Evolutionary conservation across 2,797 vertebrate genomes (phyloP).

Genomic region (Sebastes kiyomatsui): DNA sequence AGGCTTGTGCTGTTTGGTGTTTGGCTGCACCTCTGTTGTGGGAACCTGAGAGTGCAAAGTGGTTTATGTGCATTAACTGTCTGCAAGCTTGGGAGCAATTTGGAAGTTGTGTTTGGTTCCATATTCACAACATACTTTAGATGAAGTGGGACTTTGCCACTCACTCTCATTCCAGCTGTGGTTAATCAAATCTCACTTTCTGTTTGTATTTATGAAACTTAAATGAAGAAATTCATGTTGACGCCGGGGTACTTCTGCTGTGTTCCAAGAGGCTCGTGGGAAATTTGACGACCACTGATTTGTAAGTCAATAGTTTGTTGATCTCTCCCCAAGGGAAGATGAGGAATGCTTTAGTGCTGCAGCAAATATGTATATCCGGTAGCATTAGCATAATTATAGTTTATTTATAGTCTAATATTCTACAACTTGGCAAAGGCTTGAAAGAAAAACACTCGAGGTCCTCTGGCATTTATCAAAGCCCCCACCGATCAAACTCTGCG

Average conservation of each 20-base stretch:
- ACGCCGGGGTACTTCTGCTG: conserved; percentile 11
- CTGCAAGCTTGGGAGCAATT: not conserved
- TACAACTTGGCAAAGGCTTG: conserved; percentile 56
- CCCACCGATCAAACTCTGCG: conserved; percentile 43
- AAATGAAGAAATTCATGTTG: conserved; percentile 38
- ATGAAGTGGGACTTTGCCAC: not conserved
- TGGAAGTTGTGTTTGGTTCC: conserved; percentile 2
- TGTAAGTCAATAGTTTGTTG: conserved; percentile 68
- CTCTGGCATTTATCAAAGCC: conserved; percentile 68
- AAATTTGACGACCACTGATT: conserved; percentile 57
- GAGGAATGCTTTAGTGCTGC: conserved; percentile 46
- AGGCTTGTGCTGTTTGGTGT: conserved; percentile 23
- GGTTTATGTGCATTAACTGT: conserved; percentile 10
- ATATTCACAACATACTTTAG: not conserved
- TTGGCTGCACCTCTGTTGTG: conserved; percentile 35
- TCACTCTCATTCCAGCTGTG: not conserved
- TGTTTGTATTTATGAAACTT: conserved; percentile 21
- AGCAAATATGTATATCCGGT: conserved; percentile 57
- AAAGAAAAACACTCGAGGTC: conserved; percentile 59
- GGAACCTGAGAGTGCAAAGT: conserved; percentile 23
- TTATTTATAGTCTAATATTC: conserved; percentile 75
- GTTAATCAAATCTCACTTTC: conserved; percentile 24
- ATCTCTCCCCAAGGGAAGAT: conserved; percentile 34
- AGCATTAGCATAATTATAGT: conserved; percentile 71
- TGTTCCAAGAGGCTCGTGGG: conserved; percentile 40